phyloP scores from a whole-genome alignment of 2,888 invertebrate species.

The Drosophila subquinaria region DNA sequence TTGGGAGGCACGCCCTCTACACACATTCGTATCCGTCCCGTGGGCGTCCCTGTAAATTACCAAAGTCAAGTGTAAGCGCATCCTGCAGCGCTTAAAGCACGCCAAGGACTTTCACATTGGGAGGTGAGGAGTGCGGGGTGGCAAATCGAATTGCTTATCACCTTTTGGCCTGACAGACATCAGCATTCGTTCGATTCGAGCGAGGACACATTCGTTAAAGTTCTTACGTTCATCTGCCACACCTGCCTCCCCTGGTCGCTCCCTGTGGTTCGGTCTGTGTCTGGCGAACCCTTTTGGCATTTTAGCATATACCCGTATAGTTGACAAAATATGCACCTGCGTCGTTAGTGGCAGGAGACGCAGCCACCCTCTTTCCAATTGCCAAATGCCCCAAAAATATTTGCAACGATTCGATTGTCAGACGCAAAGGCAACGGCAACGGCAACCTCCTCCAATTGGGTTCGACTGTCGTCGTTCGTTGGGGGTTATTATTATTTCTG shows the following conservation, averaged over 20 bases:
- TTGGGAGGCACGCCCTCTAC: constrained; percentile 1
- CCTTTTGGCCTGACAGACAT: constrained; percentile 60
- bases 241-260: background rate
- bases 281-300: constrained; percentile 50
- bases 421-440: constrained; percentile 34
- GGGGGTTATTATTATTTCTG: constrained; percentile 79
- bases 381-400: constrained; percentile 50
- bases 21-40: constrained; percentile 9
- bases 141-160: constrained; percentile 69
- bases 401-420: constrained; percentile 78
- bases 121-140: background rate
- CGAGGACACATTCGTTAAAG: constrained; percentile 55
- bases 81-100: constrained; percentile 29
- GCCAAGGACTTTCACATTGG: constrained; percentile 3
- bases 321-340: constrained; percentile 79
- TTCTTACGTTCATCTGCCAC: constrained; percentile 29
- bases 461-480: constrained; percentile 35
- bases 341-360: constrained; percentile 60
- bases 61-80: constrained; percentile 47
- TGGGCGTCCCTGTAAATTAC: constrained; percentile 28
- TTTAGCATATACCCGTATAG: constrained; percentile 48
- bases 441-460: constrained; percentile 44
- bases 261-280: background rate
- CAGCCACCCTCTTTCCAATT: background rate
- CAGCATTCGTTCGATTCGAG: constrained; percentile 43